phyloP scores from a whole-genome alignment of 2,113 vertebrate species.

The Labeo rohita region DNA sequence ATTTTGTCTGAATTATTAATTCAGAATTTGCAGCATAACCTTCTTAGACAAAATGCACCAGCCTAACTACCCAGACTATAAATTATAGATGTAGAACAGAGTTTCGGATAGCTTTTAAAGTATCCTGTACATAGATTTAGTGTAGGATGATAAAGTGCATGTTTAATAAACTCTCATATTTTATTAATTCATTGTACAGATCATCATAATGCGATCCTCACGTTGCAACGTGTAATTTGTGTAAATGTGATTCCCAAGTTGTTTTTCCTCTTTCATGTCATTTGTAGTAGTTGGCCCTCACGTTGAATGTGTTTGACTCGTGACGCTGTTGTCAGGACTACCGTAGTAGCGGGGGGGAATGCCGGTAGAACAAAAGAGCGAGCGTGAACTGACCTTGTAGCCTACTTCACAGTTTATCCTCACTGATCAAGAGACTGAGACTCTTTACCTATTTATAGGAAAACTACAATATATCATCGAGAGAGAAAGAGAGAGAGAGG shows the following conservation, averaged over 20 bases:
- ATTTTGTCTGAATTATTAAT: constrained; percentile 53
- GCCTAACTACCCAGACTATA: constrained; percentile 51
- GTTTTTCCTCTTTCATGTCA: not conserved
- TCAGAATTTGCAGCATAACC: constrained; percentile 40
- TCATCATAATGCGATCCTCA: not conserved
- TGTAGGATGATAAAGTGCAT: constrained; percentile 10
- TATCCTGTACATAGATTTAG: constrained; percentile 8
- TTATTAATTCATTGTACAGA: not conserved
- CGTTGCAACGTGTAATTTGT: not conserved
- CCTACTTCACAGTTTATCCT: constrained; percentile 73
- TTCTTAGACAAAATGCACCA: constrained; percentile 43
- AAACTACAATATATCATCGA: not conserved
- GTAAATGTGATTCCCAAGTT: not conserved
- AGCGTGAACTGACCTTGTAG: constrained; percentile 65
- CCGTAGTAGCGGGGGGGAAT: constrained; percentile 62
- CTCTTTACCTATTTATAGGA: constrained; percentile 29
- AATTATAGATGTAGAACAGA: constrained; percentile 55
- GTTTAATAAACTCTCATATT: constrained; percentile 24
- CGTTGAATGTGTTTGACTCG: constrained; percentile 68
- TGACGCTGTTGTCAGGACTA: constrained; percentile 68
- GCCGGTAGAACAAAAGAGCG: constrained; percentile 66
- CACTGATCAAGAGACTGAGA: constrained; percentile 33
- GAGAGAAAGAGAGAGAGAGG: not conserved
- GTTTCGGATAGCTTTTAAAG: constrained; percentile 59
- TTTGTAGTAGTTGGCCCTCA: constrained; percentile 50